A percentile compares a stretch with the other conserved stretches of the same genome.
phyloP scores from a whole-genome alignment of 2,113 vertebrate species.

The Nothocercus julius region DNA sequence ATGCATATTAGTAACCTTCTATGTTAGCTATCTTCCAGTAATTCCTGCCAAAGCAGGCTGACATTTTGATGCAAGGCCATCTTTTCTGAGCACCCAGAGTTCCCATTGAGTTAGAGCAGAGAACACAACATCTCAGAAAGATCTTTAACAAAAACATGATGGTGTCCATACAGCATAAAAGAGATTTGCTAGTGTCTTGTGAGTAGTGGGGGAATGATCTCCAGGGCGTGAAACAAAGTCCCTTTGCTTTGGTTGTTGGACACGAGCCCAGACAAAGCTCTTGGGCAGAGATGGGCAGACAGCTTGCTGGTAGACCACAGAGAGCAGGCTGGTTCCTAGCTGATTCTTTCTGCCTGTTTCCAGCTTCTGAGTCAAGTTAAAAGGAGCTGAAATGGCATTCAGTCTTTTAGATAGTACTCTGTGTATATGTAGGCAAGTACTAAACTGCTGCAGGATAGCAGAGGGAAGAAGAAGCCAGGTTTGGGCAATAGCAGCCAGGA shows the following conservation, averaged over 20 bases:
- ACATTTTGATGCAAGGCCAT: neutral
- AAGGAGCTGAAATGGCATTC: neutral
- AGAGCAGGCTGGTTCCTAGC: neutral
- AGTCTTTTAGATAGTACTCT: neutral
- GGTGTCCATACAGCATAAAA: neutral
- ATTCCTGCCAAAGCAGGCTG: neutral
- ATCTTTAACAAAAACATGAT: neutral
- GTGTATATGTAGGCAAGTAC: neutral
- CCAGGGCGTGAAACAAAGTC: neutral
- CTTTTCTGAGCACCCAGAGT: neutral
- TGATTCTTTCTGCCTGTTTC: neutral
- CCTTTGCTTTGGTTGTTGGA: neutral
- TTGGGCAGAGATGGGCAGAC: neutral
- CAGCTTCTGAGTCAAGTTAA: neutral
- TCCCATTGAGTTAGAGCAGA: neutral
- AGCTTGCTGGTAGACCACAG: neutral
- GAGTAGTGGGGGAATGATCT: neutral
- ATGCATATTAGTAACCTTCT: neutral
- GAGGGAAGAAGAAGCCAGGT: neutral
- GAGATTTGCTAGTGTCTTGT: neutral
- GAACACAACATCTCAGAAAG: neutral
- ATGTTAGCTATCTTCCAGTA: neutral
- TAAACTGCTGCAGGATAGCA: neutral
- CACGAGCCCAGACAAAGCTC: neutral
- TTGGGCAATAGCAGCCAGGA: neutral